Evolutionary conservation across 2,888 invertebrate genomes (phyloP).

Genomic region (Schrankia costaestrigalis): DNA sequence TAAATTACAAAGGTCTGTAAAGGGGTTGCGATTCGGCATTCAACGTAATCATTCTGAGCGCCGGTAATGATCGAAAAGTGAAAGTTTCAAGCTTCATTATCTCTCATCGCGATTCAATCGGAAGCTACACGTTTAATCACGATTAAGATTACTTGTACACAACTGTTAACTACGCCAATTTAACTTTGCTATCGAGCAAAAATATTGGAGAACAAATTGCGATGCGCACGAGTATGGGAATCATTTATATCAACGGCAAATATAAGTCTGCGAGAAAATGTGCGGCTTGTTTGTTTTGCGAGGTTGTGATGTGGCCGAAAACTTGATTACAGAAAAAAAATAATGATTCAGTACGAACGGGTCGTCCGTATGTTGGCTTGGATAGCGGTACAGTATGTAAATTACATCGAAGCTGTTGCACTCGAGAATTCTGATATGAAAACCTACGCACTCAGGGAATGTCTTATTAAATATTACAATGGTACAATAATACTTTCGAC

Average conservation of each 20-base stretch:
- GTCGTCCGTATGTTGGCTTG: conserved; percentile 52
- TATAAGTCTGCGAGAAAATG: conserved; percentile 39
- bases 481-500: conserved; percentile 38
- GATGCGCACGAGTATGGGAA: conserved; percentile 25
- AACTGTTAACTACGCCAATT: conserved; percentile 37
- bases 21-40: conserved; percentile 38
- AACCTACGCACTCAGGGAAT: conserved; percentile 47
- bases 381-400: conserved; percentile 74
- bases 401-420: conserved; percentile 55
- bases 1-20: conserved; percentile 33
- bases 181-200: conserved; percentile 26
- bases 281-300: conserved; percentile 69
- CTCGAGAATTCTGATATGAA: conserved; percentile 45
- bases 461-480: conserved; percentile 50
- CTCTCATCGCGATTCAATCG: conserved; percentile 52
- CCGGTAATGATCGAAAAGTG: conserved; percentile 68
- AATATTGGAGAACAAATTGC: conserved; percentile 13
- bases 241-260: conserved; percentile 31
- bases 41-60: conserved; percentile 35
- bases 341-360: conserved; percentile 61
- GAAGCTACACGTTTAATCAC: conserved; percentile 63
- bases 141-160: conserved; percentile 48
- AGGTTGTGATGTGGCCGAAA: conserved; percentile 54
- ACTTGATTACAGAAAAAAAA: conserved; percentile 69
- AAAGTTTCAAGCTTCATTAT: conserved; percentile 67